phyloP scores from a whole-genome alignment of 1,140 invertebrate genomes.

The Drepana arcuata region DNA sequence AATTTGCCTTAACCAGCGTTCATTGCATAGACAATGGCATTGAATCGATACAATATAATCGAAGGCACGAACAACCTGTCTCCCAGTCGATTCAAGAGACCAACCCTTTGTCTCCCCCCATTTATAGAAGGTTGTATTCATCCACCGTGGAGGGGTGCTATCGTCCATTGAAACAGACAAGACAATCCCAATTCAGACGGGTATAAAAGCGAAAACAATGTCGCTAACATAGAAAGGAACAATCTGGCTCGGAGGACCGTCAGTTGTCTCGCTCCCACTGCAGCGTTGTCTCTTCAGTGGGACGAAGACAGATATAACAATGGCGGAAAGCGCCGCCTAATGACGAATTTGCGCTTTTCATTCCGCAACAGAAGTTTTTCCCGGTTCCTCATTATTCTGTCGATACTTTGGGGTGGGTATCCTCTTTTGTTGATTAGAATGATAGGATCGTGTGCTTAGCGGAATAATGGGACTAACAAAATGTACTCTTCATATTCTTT shows the following conservation, averaged over 20 bases:
- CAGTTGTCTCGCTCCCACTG: constrained; percentile 42
- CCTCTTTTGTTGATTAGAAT: constrained; percentile 39
- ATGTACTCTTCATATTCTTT: too few species aligned
- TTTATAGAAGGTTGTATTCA: constrained; percentile 66
- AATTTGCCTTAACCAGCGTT: constrained; percentile 67
- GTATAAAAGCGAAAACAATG: constrained; percentile 72
- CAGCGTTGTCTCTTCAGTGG: constrained; percentile 11
- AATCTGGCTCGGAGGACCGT: constrained; percentile 63
- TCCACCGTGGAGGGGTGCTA: constrained; percentile 64
- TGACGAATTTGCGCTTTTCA: constrained; percentile 72
- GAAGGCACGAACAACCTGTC: constrained; percentile 61
- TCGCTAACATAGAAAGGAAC: constrained; percentile 71
- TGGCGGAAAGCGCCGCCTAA: constrained; percentile 67
- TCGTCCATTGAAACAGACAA: constrained; percentile 69
- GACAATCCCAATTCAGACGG: constrained; percentile 72
- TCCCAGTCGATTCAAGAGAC: constrained; percentile 65
- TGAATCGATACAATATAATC: constrained; percentile 69
- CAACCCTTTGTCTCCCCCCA: constrained; percentile 64
- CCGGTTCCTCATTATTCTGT: constrained; percentile 67
- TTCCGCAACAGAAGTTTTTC: constrained; percentile 71
- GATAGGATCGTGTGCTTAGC: constrained; percentile 49
- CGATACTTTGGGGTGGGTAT: constrained; percentile 57
- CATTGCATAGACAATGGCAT: constrained; percentile 56
- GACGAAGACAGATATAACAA: constrained; percentile 51
- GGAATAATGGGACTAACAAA: too few species aligned